These are phyloP conservation scores for Beroe forskalii DNA, from an alignment of 37 sponge, comb jelly and placozoan genomes.

Conservation along the genomic window DNA sequence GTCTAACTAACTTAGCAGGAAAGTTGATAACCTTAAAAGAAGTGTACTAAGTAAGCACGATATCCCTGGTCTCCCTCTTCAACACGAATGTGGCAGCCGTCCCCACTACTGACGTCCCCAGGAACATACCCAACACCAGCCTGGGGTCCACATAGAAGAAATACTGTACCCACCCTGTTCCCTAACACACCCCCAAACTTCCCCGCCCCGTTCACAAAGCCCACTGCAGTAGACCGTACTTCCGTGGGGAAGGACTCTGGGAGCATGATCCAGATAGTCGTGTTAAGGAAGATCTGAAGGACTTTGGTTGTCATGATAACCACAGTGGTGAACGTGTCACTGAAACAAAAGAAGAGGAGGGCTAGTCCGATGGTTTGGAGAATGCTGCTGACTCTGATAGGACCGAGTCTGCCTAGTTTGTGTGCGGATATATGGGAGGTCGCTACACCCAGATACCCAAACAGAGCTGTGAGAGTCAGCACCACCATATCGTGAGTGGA, in stretches of 20 bases:
- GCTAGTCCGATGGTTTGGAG: not conserved
- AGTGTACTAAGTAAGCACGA: too few relatives aligned
- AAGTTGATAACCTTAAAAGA: too few relatives aligned
- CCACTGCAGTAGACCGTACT: conserved; percentile 9
- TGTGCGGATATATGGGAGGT: not conserved
- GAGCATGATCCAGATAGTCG: not conserved
- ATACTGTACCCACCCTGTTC: not conserved
- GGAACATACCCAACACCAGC: not conserved
- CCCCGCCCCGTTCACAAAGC: conserved; percentile 25
- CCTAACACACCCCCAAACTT: conserved; percentile 16
- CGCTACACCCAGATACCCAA: not conserved
- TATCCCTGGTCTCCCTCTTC: not conserved
- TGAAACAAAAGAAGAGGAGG: not conserved
- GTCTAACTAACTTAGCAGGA: too few relatives aligned
- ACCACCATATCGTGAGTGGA: not conserved
- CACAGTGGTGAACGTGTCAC: not conserved
- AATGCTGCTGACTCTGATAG: not conserved
- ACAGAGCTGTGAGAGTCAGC: not conserved
- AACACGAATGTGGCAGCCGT: not conserved
- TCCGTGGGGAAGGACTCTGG: conserved; percentile 34
- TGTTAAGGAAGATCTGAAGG: not conserved
- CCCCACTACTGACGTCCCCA: not conserved
- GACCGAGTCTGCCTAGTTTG: not conserved
- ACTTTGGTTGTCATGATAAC: not conserved
- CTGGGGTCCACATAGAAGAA: not conserved